Conservation (phyloP, 2,797 vertebrate genomes). For the Myotis vivesi region DNA sequence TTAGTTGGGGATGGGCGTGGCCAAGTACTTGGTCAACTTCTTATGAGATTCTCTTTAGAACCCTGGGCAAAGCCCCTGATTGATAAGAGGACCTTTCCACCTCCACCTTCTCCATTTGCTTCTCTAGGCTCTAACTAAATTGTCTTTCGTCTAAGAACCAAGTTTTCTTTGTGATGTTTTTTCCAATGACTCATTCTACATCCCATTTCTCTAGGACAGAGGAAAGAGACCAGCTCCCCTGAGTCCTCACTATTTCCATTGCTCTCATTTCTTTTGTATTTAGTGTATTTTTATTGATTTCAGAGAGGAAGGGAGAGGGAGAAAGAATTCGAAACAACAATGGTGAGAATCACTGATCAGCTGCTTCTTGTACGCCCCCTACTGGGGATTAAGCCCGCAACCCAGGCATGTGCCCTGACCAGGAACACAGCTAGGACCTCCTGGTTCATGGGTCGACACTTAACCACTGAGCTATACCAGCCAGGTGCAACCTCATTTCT, state of each 20-base stretch:
- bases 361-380: too few relatives aligned
- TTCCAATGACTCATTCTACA: not conserved
- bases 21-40: not conserved
- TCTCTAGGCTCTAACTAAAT: not conserved
- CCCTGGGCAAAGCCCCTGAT: not conserved
- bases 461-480: too few relatives aligned
- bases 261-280: too few relatives aligned
- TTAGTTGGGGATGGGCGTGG: not conserved
- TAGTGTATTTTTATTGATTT: too few relatives aligned
- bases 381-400: too few relatives aligned
- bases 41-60: not conserved
- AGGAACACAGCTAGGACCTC: too few relatives aligned
- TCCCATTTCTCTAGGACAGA: not conserved
- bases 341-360: too few relatives aligned
- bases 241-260: not conserved
- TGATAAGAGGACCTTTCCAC: not conserved
- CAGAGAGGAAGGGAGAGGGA: too few relatives aligned
- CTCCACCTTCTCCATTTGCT: not conserved
- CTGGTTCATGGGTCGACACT: too few relatives aligned
- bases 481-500: not conserved
- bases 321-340: too few relatives aligned
- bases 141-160: not conserved
- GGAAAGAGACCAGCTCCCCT: not conserved
- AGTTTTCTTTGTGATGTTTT: not conserved
- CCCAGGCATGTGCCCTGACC: too few relatives aligned